These are phyloP conservation scores for Drosophila bunnanda DNA, from an alignment of 2,888 invertebrate species.

Conservation along the genomic window DNA sequence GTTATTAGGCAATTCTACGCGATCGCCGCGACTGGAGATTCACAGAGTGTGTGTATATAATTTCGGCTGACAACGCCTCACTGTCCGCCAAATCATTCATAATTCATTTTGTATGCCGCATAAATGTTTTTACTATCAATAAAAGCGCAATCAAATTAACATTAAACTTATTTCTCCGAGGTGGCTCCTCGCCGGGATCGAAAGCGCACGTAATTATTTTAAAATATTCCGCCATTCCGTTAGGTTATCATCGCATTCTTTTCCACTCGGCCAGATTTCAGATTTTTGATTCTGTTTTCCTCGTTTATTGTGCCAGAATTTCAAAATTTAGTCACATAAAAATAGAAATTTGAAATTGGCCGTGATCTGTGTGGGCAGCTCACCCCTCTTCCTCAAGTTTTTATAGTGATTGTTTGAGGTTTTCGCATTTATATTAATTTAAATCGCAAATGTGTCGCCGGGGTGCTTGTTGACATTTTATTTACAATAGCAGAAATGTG, in stretches of 20 bases:
- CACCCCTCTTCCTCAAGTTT: neutral
- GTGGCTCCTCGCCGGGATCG: slow-evolving; percentile 23
- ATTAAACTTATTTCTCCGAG: slow-evolving; percentile 67
- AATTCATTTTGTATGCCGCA: slow-evolving; percentile 73
- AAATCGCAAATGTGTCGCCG: slow-evolving; percentile 45
- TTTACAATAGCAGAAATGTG: slow-evolving; percentile 53
- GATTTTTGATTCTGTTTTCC: slow-evolving; percentile 12
- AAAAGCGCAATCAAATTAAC: slow-evolving; percentile 83
- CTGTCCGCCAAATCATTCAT: slow-evolving; percentile 59
- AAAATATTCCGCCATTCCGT: slow-evolving; percentile 58
- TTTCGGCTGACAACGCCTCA: slow-evolving; percentile 36
- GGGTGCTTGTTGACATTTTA: slow-evolving; percentile 48
- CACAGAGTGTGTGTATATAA: slow-evolving; percentile 9
- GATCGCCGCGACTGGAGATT: slow-evolving; percentile 27
- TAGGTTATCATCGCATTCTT: slow-evolving; percentile 42
- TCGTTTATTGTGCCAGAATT: slow-evolving; percentile 28
- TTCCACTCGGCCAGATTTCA: slow-evolving; percentile 3
- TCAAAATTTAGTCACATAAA: slow-evolving; percentile 16
- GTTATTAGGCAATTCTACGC: slow-evolving; percentile 30
- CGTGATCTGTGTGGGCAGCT: slow-evolving; percentile 40
- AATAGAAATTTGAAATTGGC: slow-evolving; percentile 34
- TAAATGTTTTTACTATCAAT: slow-evolving; percentile 82
- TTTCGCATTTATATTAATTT: slow-evolving; percentile 49
- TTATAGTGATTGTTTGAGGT: slow-evolving; percentile 9
- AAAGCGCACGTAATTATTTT: slow-evolving; percentile 44